Evolutionary conservation across 1,140 invertebrate species (phyloP), one percentile per base, ranked within the genome.

Genomic region (Chymomyza costata): DNA sequence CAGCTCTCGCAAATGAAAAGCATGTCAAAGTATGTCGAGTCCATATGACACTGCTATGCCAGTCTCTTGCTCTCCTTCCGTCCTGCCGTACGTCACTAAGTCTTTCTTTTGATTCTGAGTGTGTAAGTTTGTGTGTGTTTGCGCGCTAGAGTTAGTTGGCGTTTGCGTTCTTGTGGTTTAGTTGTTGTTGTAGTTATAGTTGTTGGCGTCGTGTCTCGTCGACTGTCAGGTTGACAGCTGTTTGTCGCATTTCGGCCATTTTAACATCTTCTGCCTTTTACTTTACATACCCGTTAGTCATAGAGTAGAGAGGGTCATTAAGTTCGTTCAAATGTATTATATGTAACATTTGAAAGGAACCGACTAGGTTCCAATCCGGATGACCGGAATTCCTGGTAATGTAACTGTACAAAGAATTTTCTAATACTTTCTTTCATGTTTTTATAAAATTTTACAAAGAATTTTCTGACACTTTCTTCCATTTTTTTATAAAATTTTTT

Each of bases 221-320:
- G 55, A 38, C 67, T 61, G 73, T 78, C 66, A 67, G 32, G 18
- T 55, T 78, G 71, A 78, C 73, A 78, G 71, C 71, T 78, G 71
- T 78, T 78, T 71, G 71, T 78, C 66, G 63, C 71, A 71, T 78
- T 65, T 80, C 56, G 57, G 64, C 34, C 58, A 73, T 78, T 78
- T 63, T 71, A 78, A 80, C 73, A 73, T 47, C 55, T 53, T 40
- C 52, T 39, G 31, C 17, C 62, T 56, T 65, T 68, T 58, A n/a
- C n/a, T n/a, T n/a, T n/a, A n/a, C n/a, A n/a, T n/a, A n/a, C n/a
- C n/a, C n/a, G n/a, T n/a, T n/a, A n/a, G n/a, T n/a, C n/a, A n/a
- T n/a, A n/a, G n/a, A n/a, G n/a, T n/a, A n/a, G n/a, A n/a, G n/a
- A n/a, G n/a, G n/a, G n/a, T n/a, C n/a, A n/a, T n/a, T n/a, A n/a